A percentile compares a stretch with the other conserved stretches of the same genome.
Evolutionary conservation across 2,888 invertebrate genomes (phyloP).

Genomic region (Saturnia pavonia): DNA sequence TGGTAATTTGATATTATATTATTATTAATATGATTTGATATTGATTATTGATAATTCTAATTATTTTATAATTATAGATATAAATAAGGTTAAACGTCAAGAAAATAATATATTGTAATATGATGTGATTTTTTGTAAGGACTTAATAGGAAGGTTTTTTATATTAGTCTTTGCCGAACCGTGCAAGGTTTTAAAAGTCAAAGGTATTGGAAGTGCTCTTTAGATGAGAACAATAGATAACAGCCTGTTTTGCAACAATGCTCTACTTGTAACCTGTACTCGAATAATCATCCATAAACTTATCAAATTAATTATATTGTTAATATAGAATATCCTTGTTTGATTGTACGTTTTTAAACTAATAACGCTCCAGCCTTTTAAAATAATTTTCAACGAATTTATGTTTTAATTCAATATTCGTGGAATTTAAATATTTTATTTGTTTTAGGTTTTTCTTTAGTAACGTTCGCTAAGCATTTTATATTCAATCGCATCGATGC

Average conservation of each 20-base stretch:
- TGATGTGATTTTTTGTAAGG: not conserved
- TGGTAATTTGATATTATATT: no score
- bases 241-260: slow-evolving; percentile 53
- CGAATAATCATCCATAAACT: slow-evolving; percentile 42
- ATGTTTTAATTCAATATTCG: not conserved
- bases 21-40: no score
- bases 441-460: not conserved
- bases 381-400: not conserved
- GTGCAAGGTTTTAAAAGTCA: slow-evolving; percentile 35
- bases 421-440: not conserved
- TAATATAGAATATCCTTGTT: slow-evolving; percentile 24
- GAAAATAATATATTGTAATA: not conserved
- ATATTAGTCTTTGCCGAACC: slow-evolving; percentile 28
- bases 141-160: not conserved
- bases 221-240: slow-evolving; percentile 49
- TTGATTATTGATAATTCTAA: no score
- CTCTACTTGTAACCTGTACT: slow-evolving; percentile 48
- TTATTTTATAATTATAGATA: no score
- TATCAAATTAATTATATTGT: slow-evolving; percentile 28
- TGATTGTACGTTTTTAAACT: slow-evolving; percentile 21
- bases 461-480: slow-evolving; percentile 8
- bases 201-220: slow-evolving; percentile 44
- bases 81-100: not conserved
- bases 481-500: slow-evolving; percentile 12
- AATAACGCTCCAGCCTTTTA: slow-evolving; percentile 31